Evolutionary conservation across 2,888 invertebrate species (phyloP).

Genomic region (Lepidonotus clava): DNA sequence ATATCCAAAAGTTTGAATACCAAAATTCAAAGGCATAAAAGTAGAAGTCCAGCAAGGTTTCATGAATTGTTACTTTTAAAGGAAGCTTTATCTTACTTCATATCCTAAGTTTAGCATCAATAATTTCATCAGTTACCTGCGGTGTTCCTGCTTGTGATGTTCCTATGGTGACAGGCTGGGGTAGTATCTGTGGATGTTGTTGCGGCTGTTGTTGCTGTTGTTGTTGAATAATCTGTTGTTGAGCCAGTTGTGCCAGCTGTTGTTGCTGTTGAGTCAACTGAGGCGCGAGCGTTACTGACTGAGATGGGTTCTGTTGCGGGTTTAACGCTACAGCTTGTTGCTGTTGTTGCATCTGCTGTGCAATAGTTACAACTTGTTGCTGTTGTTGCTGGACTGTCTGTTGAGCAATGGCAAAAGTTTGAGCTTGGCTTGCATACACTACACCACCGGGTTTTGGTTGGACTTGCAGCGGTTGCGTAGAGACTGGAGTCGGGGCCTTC

Average conservation of each 20-base stretch:
- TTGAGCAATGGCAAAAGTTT: constrained; percentile 20
- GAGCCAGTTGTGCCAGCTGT: constrained; percentile 35
- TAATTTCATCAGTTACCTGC: no score
- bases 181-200: constrained; percentile 49
- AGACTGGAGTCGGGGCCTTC: constrained; percentile 58
- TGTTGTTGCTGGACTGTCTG: constrained; percentile 52
- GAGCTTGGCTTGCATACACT: constrained; percentile 35
- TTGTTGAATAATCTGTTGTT: constrained; percentile 28
- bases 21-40: not conserved
- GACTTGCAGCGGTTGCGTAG: constrained; percentile 44
- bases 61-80: no score
- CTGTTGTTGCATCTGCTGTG: constrained; percentile 33
- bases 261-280: not conserved
- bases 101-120: no score
- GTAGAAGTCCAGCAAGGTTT: not conserved
- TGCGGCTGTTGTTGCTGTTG: constrained; percentile 60
- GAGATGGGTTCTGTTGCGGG: not conserved
- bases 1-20: not conserved
- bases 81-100: no score
- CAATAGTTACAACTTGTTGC: not conserved
- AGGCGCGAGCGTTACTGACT: not conserved
- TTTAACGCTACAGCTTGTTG: not conserved
- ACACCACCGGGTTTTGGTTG: not conserved
- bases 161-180: constrained; percentile 30
- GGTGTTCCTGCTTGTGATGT: constrained; percentile 4